Evolutionary conservation across 2,797 vertebrate genomes (phyloP).

Genomic region (Chelidonichthys spinosus): DNA sequence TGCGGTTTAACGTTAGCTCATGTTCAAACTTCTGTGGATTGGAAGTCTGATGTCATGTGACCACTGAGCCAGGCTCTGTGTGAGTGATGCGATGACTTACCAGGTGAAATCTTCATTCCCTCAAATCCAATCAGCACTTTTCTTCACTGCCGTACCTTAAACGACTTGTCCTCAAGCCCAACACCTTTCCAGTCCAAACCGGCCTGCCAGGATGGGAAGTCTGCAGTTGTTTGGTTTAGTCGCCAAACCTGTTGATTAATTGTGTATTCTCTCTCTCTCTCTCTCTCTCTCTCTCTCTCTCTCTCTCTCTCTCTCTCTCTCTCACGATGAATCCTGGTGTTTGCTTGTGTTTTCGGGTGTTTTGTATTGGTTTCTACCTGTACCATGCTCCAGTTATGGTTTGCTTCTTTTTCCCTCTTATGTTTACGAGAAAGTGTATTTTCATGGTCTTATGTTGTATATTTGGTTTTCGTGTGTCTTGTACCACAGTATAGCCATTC

Average conservation of each 20-base stretch:
- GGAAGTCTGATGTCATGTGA: neutral
- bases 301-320: too few species aligned
- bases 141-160: slow-evolving; percentile 74
- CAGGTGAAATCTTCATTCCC: slow-evolving; percentile 18
- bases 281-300: too few species aligned
- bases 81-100: slow-evolving; percentile 10
- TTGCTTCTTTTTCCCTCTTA: slow-evolving; percentile 39
- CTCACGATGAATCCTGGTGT: neutral
- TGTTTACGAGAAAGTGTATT: slow-evolving; percentile 67
- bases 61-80: neutral
- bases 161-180: slow-evolving; percentile 27
- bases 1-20: neutral
- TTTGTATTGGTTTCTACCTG: slow-evolving; percentile 45
- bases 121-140: slow-evolving; percentile 70
- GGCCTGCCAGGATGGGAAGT: slow-evolving; percentile 1
- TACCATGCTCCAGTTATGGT: slow-evolving; percentile 47
- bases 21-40: neutral
- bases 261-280: slow-evolving; percentile 13
- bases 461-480: slow-evolving; percentile 68
- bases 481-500: slow-evolving; percentile 73
- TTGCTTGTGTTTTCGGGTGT: slow-evolving; percentile 49
- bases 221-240: slow-evolving; percentile 4
- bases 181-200: slow-evolving; percentile 23
- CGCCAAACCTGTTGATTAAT: slow-evolving; percentile 28
- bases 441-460: slow-evolving; percentile 58